Conservation (phyloP, 2,113 vertebrate species). For the Gallinago paraguaiae region DNA sequence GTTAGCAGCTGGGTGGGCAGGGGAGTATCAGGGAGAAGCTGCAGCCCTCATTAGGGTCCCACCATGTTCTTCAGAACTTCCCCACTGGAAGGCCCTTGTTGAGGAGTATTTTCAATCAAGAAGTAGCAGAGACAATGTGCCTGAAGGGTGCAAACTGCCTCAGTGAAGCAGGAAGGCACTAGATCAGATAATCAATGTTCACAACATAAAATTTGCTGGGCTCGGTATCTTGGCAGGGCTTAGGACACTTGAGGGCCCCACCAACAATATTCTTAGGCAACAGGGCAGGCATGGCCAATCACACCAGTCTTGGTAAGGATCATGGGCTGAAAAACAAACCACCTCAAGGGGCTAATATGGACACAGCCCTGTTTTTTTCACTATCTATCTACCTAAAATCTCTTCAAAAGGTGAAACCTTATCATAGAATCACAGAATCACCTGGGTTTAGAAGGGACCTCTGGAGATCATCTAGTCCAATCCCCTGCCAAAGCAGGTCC, state of each 20-base stretch:
- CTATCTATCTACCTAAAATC: background rate
- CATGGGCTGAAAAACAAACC: background rate
- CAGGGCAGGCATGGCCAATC: accelerated
- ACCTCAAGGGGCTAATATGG: accelerated
- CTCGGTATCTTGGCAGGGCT: background rate
- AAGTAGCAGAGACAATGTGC: background rate
- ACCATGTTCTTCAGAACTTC: background rate
- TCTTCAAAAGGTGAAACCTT: background rate
- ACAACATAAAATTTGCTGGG: background rate
- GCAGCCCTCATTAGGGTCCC: accelerated
- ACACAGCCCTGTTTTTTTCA: background rate
- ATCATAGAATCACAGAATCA: too few relatives aligned
- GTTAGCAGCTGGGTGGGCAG: accelerated
- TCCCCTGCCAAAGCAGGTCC: too few relatives aligned
- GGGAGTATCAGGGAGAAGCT: background rate
- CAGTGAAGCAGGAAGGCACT: background rate
- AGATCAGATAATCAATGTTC: background rate
- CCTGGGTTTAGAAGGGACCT: too few relatives aligned
- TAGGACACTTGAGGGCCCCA: background rate
- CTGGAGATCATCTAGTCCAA: too few relatives aligned
- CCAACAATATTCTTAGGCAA: background rate
- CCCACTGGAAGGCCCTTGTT: accelerated
- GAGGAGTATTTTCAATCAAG: background rate
- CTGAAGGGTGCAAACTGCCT: background rate
- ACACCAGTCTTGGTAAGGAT: accelerated